Base-by-base conservation (phyloP, 2,888 invertebrate genomes). In the Harpagoxenus sublaevis region DNA sequence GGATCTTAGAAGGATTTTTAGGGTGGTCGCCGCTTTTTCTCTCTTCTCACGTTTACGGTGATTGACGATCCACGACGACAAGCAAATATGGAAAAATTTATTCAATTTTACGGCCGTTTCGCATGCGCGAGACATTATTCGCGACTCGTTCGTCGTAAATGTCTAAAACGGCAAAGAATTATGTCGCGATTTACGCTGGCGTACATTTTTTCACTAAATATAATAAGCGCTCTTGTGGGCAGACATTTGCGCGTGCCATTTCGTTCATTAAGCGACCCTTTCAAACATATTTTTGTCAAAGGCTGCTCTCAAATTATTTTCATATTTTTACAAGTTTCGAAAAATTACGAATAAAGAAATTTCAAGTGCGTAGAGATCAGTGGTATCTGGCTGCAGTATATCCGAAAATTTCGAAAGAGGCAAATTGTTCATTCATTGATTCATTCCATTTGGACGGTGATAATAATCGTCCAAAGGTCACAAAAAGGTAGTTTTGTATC, bases 1-100 rank as follows among this genome's bases (percentile, higher is more conserved):
- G 28, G n/a, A 57, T 78, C 31, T 68, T 78, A 57, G 18, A 45
- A 63, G 15, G 8, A 74, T 65, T 66, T 75, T 77, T 66, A 62
- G 23, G 35, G 66, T 51, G 3, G 23, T 3, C 70, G 23, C 12
- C 10, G 10, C 9, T 8, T 9, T 48, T 31, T 35, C 39, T 39
- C 45, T 35, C 15, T 42, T 15, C 4, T 1, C n/a, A 15, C 4
- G 12, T 28, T 53, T 42, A 55, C 12, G 3, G 18, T n/a, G 28
- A 57, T 28, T 57, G 39, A 57, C 23, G 23, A 23, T 23, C 23
- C 23, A 23, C 23, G 23, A 23, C 23, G 6, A 35, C 35, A 35
- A 35, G 35, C 35, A 35, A 35, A 35, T 35, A 35, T 0, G 23
- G 23, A 23, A 35, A 35, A 35, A 35, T 35, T 35, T 0, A 35